phyloP scores from a whole-genome alignment of 1,140 invertebrate genomes.

The Macrocentrus cingulum region DNA sequence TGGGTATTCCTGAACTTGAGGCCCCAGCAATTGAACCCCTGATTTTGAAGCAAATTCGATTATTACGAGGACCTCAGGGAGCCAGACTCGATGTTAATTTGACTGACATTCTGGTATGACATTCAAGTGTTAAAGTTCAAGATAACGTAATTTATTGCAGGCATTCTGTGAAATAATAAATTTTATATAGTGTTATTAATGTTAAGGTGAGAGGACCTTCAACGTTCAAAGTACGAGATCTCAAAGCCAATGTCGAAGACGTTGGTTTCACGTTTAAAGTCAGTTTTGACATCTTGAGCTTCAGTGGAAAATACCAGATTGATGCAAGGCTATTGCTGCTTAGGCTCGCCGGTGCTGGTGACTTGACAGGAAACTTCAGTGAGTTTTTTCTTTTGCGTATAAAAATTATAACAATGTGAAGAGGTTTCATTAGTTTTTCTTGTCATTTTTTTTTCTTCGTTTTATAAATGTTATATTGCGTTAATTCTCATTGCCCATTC shows the following conservation, averaged over 20 bases:
- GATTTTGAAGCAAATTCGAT: conserved; percentile 62
- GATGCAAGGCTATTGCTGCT: conserved; percentile 65
- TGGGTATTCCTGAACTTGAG: conserved; percentile 69
- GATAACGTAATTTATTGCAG: conserved; percentile 1
- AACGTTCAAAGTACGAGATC: conserved; percentile 41
- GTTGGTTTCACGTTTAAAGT: conserved; percentile 64
- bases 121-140: conserved; percentile 12
- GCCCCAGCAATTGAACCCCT: conserved; percentile 69
- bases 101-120: conserved; percentile 61
- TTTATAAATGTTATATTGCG: too few species aligned
- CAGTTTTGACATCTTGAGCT: conserved; percentile 58
- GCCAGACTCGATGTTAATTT: conserved; percentile 66
- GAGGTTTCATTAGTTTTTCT: too few species aligned
- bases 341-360: conserved; percentile 64
- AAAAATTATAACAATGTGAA: too few species aligned
- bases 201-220: conserved; percentile 49
- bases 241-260: conserved; percentile 60
- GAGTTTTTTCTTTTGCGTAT: conserved; percentile 58
- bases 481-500: too few species aligned
- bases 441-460: not conserved
- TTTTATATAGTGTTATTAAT: conserved; percentile 2
- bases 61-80: conserved; percentile 62
- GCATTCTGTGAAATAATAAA: conserved; percentile 4
- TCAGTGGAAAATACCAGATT: conserved; percentile 66
- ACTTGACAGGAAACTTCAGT: conserved; percentile 70